Evolutionary conservation across 2,888 invertebrate species (phyloP).

Genomic region (Clunio marinus): DNA sequence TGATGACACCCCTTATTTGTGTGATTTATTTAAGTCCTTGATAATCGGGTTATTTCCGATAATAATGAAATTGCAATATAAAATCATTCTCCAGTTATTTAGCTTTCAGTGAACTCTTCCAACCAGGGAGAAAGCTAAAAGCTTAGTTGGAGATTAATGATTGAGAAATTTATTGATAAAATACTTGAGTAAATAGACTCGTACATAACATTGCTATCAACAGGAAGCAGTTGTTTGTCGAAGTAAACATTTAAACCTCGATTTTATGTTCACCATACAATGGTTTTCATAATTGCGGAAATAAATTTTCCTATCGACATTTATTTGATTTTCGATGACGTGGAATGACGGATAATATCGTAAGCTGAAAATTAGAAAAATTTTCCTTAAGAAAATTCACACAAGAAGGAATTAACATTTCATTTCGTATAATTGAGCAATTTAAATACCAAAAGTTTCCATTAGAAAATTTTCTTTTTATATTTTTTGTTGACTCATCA

Average conservation of each 20-base stretch:
- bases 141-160: too few species aligned
- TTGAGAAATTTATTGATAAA: not conserved
- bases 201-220: conserved; percentile 7
- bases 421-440: conserved; percentile 1
- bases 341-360: conserved; percentile 6
- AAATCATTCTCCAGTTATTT: not conserved
- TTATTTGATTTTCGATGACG: conserved; percentile 18
- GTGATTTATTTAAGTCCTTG: not conserved
- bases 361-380: not conserved
- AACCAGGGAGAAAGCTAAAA: too few species aligned
- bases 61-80: not conserved
- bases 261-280: conserved; percentile 11
- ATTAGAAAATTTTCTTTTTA: not conserved
- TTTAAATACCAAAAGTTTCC: not conserved
- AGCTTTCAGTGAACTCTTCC: not conserved
- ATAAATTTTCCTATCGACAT: conserved; percentile 14
- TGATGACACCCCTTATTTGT: conserved; percentile 1
- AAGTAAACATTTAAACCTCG: not conserved
- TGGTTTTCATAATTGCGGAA: conserved; percentile 16
- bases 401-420: not conserved
- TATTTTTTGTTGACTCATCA: not conserved
- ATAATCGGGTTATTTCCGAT: conserved; percentile 25
- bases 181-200: not conserved
- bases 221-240: conserved; percentile 38
- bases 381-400: not conserved